Evolutionary conservation across 2,888 invertebrate genomes (phyloP), one percentile per base, ranked within the genome.

Genomic region (Petrophora chlorosata): DNA sequence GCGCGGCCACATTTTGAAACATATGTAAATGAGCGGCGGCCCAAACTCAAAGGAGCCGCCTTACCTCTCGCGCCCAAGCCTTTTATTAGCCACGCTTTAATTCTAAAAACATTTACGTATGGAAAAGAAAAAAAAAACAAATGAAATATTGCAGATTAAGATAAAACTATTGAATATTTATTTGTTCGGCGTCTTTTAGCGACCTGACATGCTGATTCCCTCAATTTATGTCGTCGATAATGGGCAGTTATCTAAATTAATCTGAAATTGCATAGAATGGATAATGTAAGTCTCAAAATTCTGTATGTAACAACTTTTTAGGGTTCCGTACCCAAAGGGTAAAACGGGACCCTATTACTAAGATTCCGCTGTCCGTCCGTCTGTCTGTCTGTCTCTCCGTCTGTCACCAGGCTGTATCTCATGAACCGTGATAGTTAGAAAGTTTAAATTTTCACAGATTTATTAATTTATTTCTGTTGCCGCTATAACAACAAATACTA

Each of bases 1-100:
- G 72, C 65, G 67, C 76, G 72, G 76, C 69, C 79, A 78, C 80
- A 80, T 83, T 85, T 85, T 82, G 79, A 78, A 85, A 83, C 79
- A 73, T 81, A 84, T 87, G 84, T 79, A 84, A 87, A 86, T 85
- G 79, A 83, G 76, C 39, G 22, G 25, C 25, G 10, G 56, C 52
- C 56, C 42, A 50, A 23, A 53, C 54, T 77, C 82, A 85, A 86
- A 85, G 80, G 65, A 54, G 65, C 84, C 81, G 74, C 67, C 55
- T 58, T 62, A 64, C 72, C 74, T 72, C 72, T 73, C 73, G 73
- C 73, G 63, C 72, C 69, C 72, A 62, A 76, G 70, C 75, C 78
- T 81, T 83, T 76, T 76, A 79, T 77, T 79, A 78, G 72, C 68
- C 61, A 76, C 72, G 73, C 73, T 76, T 77, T 79, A 74, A 77